A percentile compares a stretch with the other conserved stretches of the same genome.
Conservation (phyloP, 2,888 invertebrate genomes). For the Trissonchulus sp. region DNA sequence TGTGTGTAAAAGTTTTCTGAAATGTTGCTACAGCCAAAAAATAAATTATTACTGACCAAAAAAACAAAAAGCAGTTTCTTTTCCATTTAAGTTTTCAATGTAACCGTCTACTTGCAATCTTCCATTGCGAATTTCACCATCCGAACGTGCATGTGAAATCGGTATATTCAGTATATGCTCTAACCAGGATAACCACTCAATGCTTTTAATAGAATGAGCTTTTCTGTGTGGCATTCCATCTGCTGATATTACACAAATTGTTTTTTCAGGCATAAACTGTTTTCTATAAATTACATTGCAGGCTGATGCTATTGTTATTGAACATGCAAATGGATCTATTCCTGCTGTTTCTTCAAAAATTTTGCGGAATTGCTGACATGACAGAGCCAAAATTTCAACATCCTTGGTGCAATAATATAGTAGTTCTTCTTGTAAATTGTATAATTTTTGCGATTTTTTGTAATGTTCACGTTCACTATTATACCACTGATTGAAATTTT, state of each 20-base stretch:
- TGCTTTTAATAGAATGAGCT: neutral
- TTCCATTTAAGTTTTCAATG: no score
- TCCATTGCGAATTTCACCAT: neutral
- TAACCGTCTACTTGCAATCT: neutral
- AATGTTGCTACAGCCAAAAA: no score
- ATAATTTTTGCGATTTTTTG: neutral
- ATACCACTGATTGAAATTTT: neutral
- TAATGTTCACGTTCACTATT: neutral
- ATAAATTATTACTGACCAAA: no score
- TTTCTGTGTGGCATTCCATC: neutral
- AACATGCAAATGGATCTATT: neutral
- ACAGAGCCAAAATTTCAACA: neutral
- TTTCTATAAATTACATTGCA: neutral
- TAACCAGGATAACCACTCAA: neutral
- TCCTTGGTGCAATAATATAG: neutral
- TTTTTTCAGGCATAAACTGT: neutral
- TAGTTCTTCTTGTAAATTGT: neutral
- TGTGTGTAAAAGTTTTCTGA: no score
- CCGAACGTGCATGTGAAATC: neutral
- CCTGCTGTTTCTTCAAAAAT: neutral
- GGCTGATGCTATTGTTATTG: neutral
- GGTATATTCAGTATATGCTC: neutral
- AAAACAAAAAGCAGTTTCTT: no score
- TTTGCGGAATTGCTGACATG: neutral
- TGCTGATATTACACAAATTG: neutral